Base-by-base conservation (phyloP, 2,888 invertebrate species). In the Melieria picta region DNA sequence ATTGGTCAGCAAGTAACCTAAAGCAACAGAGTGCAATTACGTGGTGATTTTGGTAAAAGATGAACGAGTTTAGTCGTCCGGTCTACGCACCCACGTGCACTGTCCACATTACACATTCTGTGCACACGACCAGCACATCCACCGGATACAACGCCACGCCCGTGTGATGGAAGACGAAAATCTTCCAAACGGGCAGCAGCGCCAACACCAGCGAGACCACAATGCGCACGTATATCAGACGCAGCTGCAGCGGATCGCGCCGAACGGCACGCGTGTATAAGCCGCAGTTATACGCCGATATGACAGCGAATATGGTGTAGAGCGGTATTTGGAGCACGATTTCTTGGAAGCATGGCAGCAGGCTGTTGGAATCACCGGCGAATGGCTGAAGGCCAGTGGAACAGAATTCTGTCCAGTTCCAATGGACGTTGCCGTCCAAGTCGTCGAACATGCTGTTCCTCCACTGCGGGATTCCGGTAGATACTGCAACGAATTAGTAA, bases 261-360 rank as follows among this genome's bases (percentile, higher is more conserved):
- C 89, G 86, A 5, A 92, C 90, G 10, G 72, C 73, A 73, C 90
- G 88, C 70, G 88, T 88, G 79, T 92, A 90, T 77, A 90, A 90
- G 10, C 95, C 95, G 77, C 93, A 91, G 83, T 93, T 93, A 87
- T 92, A 97, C 0, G 93, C 92, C n/a, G 96, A 96, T 61, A 91
- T 85, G 13, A 92, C 88, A 4, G 95, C 93, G 77, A 96, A 89
- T 50, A 95, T 80, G 62, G 90, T 89, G 80, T 93, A 91, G 58
- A 92, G 85, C 13, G 96, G 95, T 78, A 94, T 90, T 85, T 94
- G 91, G 50, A 97, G 88, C 81, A 91, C 92, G 65, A 96, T 86
- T 86, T 94, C 91, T 86, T 96, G 95, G 84, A 97, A 97, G 86
- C 97, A 97, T 72, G 92, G 88, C 70, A 94, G 92, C 79, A 97